Base-by-base conservation (phyloP, 2,888 invertebrate species). In the Latrodectus elegans region DNA sequence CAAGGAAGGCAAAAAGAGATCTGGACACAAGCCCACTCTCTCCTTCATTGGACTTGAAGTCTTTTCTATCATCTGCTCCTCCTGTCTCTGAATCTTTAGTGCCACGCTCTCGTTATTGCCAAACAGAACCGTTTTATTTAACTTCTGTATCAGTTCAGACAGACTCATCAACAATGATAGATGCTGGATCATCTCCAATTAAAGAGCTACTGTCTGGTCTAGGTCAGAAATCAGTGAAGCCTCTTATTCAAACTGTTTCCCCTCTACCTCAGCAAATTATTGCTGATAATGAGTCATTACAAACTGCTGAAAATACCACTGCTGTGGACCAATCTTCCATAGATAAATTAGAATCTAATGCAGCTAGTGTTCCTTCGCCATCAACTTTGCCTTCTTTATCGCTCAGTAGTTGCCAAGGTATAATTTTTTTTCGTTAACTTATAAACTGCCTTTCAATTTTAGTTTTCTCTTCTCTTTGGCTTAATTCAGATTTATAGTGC, bases 1-100 rank as follows among this genome's bases (percentile, higher is more conserved):
- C 94, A 8, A 93, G 93, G 76, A 93, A 93, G 86, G 93, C 94
- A 9, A 92, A 93, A 53, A 92, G 93, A 84, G 94, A 94, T 91
- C 94, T 94, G 90, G 92, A 92, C 77, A 93, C 93, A 52, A 79
- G 80, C 64, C 82, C 89, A n/a, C 60, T 89, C 1, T 88, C 89
- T 14, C 88, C 89, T 11, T 83, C 77, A 4, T 72, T 52, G 26
- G 89, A 86, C 52, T 64, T 83, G 8, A 80, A 84, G 72, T 83
- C 83, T 26, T 79, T 86, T 49, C 86, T 84, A 26, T 60, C 89
- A 70, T 60, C 74, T 12, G 11, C 80, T 8, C 74, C 76, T 68
- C 88, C 79, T 17, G 81, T 85, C 51, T 38, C 81, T 6, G 84
- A 88, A 71, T 84, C 84, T 15, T 52, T 88, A 1, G 65, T 83